Percentiles rank a stretch among this genome's conserved stretches.
phyloP scores from a whole-genome alignment of 2,797 vertebrate species.

The Tokudaia muenninki region DNA sequence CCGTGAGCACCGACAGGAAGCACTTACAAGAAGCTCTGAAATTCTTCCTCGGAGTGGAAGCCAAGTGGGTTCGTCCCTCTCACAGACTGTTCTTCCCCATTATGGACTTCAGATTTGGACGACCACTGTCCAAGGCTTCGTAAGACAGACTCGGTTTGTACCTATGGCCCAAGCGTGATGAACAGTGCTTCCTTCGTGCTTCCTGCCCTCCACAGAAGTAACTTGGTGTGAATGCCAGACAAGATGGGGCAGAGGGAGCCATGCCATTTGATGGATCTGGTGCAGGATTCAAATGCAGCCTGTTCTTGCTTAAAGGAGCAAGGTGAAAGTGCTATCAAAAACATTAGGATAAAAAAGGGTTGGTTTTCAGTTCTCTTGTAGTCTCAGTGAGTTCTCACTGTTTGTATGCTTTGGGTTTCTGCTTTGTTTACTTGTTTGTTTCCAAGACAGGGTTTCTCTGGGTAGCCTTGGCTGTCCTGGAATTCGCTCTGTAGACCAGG shows the following conservation, averaged over 20 bases:
- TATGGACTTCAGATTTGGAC: background rate
- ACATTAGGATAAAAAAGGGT: background rate
- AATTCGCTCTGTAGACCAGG: background rate
- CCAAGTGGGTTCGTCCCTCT: background rate
- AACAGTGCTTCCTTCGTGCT: background rate
- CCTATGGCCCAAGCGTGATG: background rate
- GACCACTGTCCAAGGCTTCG: background rate
- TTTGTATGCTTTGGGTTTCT: background rate
- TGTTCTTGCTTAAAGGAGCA: background rate
- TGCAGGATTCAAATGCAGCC: background rate
- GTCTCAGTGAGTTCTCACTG: background rate
- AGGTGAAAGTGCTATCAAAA: background rate
- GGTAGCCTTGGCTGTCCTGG: background rate
- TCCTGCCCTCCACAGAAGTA: background rate
- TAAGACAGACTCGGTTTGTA: background rate
- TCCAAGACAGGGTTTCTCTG: background rate
- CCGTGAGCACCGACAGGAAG: background rate
- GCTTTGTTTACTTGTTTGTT: background rate
- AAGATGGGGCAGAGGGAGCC: background rate
- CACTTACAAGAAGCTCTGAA: background rate
- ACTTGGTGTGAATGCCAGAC: background rate
- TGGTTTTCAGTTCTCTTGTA: background rate
- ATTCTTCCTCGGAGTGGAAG: conserved; percentile 1
- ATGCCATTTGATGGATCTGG: background rate
- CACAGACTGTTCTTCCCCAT: background rate